Evolutionary conservation across 1,140 invertebrate genomes (phyloP).

Genomic region (Thaumetopoea pityocampa): DNA sequence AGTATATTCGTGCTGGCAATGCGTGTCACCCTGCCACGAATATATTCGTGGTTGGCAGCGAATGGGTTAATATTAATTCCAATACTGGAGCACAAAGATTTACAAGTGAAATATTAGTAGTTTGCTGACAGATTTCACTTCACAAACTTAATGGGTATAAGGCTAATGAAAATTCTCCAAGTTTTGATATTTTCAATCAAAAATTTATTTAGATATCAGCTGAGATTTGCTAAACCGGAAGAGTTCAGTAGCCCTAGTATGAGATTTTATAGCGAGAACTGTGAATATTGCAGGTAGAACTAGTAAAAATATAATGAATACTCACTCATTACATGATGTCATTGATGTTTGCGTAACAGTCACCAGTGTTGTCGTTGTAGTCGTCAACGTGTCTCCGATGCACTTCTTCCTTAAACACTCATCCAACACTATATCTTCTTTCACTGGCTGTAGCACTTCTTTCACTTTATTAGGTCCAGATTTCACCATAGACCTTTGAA

Average conservation of each 20-base stretch:
- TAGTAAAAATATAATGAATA: conserved; percentile 10
- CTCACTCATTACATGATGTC: conserved; percentile 73
- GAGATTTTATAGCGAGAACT: not conserved
- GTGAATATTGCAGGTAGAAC: not conserved
- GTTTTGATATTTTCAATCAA: too few relatives aligned
- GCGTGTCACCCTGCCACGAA: too few relatives aligned
- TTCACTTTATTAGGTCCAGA: conserved; percentile 53
- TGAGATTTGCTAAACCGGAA: too few relatives aligned
- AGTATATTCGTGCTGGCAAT: too few relatives aligned
- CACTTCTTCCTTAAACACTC: conserved; percentile 52
- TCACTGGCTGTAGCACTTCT: conserved; percentile 46
- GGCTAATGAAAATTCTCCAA: too few relatives aligned
- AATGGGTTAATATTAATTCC: too few relatives aligned
- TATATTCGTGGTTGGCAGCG: too few relatives aligned
- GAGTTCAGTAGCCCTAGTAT: not conserved
- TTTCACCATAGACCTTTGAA: conserved; percentile 62
- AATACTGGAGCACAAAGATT: too few relatives aligned
- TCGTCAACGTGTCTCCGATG: conserved; percentile 54
- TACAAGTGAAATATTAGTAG: too few relatives aligned
- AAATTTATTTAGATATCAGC: too few relatives aligned
- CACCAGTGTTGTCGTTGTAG: conserved; percentile 61
- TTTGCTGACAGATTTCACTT: too few relatives aligned
- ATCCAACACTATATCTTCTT: conserved; percentile 44
- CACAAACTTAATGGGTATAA: too few relatives aligned
- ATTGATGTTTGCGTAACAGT: conserved; percentile 61